phyloP scores from a whole-genome alignment of 1,140 invertebrate genomes.

The Bombus ignitus region DNA sequence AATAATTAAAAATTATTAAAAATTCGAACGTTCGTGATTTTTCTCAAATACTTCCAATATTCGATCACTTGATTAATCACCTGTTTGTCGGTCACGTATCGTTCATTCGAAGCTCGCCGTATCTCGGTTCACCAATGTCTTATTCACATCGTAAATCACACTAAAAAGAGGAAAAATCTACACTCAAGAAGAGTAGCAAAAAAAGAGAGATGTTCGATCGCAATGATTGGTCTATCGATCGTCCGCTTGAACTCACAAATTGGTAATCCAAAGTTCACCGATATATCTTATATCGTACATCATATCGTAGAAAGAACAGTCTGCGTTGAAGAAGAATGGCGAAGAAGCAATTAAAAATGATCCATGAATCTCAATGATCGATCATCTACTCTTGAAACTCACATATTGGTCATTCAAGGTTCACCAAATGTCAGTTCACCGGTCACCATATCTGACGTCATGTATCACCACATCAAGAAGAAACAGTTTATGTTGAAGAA shows the following conservation, averaged over 20 bases:
- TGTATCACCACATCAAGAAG: not conserved
- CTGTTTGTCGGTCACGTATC: not conserved
- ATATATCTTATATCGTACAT: not conserved
- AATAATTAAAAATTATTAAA: not conserved
- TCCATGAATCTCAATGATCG: not conserved
- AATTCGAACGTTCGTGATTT: not conserved
- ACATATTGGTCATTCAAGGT: not conserved
- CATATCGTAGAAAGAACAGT: not conserved
- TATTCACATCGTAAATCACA: too few relatives aligned
- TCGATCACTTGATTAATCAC: not conserved
- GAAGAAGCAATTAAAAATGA: not conserved
- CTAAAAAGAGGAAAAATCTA: too few relatives aligned
- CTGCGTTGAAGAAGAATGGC: not conserved
- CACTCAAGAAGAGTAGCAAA: too few relatives aligned
- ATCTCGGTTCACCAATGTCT: too few relatives aligned
- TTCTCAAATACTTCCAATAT: not conserved
- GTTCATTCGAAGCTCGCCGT: too few relatives aligned
- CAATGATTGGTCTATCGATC: too few relatives aligned
- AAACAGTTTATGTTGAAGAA: not conserved
- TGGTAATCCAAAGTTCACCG: not conserved
- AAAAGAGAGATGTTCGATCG: too few relatives aligned
- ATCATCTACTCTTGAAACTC: not conserved
- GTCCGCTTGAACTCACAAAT: not conserved
- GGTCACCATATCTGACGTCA: not conserved
- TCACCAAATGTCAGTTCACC: too few relatives aligned